Percentiles rank a stretch among this genome's conserved stretches.
These are phyloP conservation scores for Caenorhabditis japonica DNA, from an alignment of 2,888 invertebrate genomes.

Conservation along the genomic window DNA sequence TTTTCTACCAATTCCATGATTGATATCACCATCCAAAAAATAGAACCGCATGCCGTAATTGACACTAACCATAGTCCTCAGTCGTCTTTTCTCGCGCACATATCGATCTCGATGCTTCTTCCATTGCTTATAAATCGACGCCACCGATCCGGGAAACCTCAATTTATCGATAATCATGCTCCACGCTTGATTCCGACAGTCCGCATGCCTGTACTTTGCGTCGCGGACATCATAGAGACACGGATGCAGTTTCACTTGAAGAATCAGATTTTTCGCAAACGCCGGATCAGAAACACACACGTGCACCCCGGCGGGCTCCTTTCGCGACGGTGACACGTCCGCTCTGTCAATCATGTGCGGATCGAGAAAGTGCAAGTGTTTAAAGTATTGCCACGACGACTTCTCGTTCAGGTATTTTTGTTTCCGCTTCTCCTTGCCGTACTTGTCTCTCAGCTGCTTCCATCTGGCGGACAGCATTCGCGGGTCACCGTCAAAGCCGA, in stretches of 20 bases:
- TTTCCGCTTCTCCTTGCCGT: conserved; percentile 73
- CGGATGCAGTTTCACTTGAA: conserved; percentile 61
- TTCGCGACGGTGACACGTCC: conserved; percentile 61
- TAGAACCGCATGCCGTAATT: background rate
- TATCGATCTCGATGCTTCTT: conserved; percentile 74
- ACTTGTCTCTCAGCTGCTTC: conserved; percentile 74
- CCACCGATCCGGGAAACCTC: conserved; percentile 60
- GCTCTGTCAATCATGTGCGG: conserved; percentile 73
- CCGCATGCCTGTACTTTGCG: conserved; percentile 68
- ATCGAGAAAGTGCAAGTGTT: conserved; percentile 72
- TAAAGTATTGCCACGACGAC: conserved; percentile 72
- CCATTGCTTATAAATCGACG: conserved; percentile 74
- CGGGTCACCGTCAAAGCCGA: conserved; percentile 71
- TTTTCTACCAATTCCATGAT: too few relatives aligned
- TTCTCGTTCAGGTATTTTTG: conserved; percentile 62
- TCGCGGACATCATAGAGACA: conserved; percentile 69
- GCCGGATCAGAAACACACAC: conserved; percentile 63
- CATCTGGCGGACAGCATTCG: conserved; percentile 67
- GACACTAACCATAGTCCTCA: conserved; percentile 35
- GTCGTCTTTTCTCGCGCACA: conserved; percentile 70
- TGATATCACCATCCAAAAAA: too few relatives aligned
- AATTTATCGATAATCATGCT: conserved; percentile 62
- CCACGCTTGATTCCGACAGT: conserved; percentile 69
- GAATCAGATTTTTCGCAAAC: conserved; percentile 58
- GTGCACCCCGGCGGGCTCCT: conserved; percentile 59